Evolutionary conservation across 2,888 invertebrate genomes (phyloP).

Genomic region (Pyrochroa serraticornis): DNA sequence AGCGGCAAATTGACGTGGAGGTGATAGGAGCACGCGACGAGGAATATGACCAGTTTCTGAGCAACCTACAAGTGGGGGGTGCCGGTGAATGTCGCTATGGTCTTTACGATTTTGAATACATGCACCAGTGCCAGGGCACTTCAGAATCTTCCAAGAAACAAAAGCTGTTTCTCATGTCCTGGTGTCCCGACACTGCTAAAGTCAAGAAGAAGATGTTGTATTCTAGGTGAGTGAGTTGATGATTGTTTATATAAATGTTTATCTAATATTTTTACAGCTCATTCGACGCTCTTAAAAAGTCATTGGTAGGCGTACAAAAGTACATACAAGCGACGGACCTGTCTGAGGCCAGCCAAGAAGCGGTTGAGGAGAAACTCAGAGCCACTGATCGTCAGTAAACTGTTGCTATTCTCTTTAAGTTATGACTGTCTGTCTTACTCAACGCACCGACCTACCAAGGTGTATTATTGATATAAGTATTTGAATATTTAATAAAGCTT

Average conservation of each 20-base stretch:
- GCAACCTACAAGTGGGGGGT: slow-evolving; percentile 89
- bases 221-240: slow-evolving; percentile 66
- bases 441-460: slow-evolving; percentile 52
- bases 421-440: slow-evolving; percentile 51
- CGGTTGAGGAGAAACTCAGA: slow-evolving; percentile 92
- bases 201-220: slow-evolving; percentile 87
- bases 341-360: slow-evolving; percentile 91
- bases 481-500: slow-evolving; percentile 60
- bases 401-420: slow-evolving; percentile 29
- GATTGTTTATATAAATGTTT: slow-evolving; percentile 12
- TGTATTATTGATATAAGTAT: slow-evolving; percentile 59
- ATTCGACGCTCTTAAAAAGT: slow-evolving; percentile 97
- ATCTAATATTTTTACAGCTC: slow-evolving; percentile 72
- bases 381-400: slow-evolving; percentile 89
- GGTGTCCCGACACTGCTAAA: slow-evolving; percentile 98
- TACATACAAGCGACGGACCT: slow-evolving; percentile 96
- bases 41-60: slow-evolving; percentile 92
- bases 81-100: slow-evolving; percentile 98
- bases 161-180: slow-evolving; percentile 96
- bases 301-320: slow-evolving; percentile 95
- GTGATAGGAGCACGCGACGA: slow-evolving; percentile 88
- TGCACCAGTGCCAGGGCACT: slow-evolving; percentile 96
- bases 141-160: slow-evolving; percentile 97
- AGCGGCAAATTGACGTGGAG: slow-evolving; percentile 95
- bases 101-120: slow-evolving; percentile 97